Conservation (phyloP, 2,113 vertebrate genomes). For the Stigmatopora nigra region DNA sequence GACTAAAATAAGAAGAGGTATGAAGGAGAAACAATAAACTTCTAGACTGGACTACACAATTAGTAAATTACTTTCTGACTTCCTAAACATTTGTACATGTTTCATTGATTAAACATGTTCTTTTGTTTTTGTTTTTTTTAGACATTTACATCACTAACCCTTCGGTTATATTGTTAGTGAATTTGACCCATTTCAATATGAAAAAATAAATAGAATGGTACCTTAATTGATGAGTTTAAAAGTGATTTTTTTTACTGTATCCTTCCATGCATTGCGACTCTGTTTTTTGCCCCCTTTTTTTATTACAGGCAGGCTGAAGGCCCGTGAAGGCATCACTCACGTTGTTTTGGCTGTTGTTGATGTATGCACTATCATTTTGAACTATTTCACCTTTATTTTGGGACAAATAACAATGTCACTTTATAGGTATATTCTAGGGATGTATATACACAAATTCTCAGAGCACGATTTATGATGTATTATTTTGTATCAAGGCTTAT, state of each 20-base stretch:
- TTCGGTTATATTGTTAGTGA: background rate
- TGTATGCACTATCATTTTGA: too few species aligned
- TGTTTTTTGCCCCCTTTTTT: too few species aligned
- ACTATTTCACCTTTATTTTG: too few species aligned
- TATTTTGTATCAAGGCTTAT: too few species aligned
- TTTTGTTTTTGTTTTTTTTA: slow-evolving; percentile 42
- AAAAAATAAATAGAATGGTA: background rate
- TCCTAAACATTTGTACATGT: slow-evolving; percentile 21
- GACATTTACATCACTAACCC: slow-evolving; percentile 42
- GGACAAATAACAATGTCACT: too few species aligned
- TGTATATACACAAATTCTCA: too few species aligned
- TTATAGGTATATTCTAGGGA: too few species aligned
- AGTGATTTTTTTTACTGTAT: background rate
- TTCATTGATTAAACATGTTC: slow-evolving; percentile 37
- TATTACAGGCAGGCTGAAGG: too few species aligned
- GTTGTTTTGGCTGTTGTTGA: too few species aligned
- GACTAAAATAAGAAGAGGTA: slow-evolving; percentile 70
- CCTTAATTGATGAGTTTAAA: background rate
- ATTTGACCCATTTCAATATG: background rate
- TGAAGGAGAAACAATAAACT: slow-evolving; percentile 55
- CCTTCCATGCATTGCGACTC: too few species aligned
- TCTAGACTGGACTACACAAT: slow-evolving; percentile 48
- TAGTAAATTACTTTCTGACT: slow-evolving; percentile 38
- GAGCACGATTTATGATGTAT: too few species aligned
- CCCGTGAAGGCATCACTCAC: too few species aligned